A percentile compares a stretch with the other conserved stretches of the same genome.
Conservation (phyloP, 2,888 invertebrate species). For the Hydrotaea diabolus region DNA sequence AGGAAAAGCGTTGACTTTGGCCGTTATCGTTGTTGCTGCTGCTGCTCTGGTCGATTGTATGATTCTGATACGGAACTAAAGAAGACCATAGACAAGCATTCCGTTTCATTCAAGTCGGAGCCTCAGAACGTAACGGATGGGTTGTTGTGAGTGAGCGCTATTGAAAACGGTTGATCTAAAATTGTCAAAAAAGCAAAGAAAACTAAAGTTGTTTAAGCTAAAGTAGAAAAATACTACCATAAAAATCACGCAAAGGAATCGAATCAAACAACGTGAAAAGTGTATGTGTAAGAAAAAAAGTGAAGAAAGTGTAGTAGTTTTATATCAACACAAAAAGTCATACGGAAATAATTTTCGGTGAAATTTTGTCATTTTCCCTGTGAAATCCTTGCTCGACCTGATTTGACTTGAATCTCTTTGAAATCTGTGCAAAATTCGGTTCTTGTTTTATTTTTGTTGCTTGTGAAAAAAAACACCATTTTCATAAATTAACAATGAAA, state of each 20-base stretch:
- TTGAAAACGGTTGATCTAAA: constrained; percentile 46
- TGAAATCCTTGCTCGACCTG: not conserved
- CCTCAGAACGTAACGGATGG: constrained; percentile 74
- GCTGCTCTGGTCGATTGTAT: not conserved
- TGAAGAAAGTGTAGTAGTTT: no score
- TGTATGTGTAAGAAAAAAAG: no score
- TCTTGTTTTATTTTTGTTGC: constrained; percentile 1
- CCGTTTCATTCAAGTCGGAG: constrained; percentile 77
- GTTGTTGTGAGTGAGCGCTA: constrained; percentile 47
- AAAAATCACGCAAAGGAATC: no score
- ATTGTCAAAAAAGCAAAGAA: no score
- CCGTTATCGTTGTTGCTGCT: not conserved
- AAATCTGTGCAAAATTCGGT: not conserved
- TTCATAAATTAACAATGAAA: constrained; percentile 35
- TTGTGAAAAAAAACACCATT: constrained; percentile 41
- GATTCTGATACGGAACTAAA: constrained; percentile 33
- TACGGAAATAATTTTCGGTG: not conserved
- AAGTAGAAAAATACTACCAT: no score
- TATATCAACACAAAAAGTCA: no score
- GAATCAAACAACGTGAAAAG: no score
- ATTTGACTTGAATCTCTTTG: not conserved
- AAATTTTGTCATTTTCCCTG: constrained; percentile 2
- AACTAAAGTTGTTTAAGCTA: no score
- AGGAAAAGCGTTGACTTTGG: constrained; percentile 5
- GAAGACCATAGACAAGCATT: constrained; percentile 38